Conservation (phyloP, 2,113 vertebrate genomes). For the Lepus timidus region DNA sequence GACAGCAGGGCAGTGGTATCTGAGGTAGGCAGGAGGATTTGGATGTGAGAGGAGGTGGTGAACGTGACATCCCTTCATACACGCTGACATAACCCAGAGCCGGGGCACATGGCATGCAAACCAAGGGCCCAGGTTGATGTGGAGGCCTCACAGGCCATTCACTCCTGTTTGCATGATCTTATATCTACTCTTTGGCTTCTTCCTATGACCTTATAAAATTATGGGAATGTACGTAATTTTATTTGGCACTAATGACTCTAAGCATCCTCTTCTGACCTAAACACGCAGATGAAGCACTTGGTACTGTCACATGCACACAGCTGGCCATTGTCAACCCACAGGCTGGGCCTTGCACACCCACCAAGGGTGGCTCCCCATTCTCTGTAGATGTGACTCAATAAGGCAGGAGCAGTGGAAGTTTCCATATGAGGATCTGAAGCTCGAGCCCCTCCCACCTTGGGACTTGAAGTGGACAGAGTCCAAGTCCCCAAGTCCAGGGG, state of each 20-base stretch:
- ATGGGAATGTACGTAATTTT: neutral
- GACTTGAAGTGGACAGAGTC: neutral
- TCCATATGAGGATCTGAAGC: neutral
- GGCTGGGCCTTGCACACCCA: neutral
- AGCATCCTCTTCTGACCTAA: neutral
- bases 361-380: neutral
- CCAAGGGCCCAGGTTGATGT: neutral
- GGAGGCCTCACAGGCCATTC: neutral
- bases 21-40: neutral
- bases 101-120: neutral
- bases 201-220: slow-evolving; percentile 9
- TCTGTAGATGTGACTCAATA: neutral
- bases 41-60: neutral
- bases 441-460: neutral
- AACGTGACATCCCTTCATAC: neutral
- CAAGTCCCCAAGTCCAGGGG: neutral
- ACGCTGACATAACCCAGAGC: neutral
- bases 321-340: neutral
- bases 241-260: neutral
- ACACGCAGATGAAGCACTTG: neutral
- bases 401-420: neutral
- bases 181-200: neutral
- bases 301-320: neutral
- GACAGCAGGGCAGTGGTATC: neutral
- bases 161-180: neutral